These are phyloP conservation scores for Actinostola sp. DNA, from an alignment of 92 coral and sea anemone genomes.

Conservation along the genomic window DNA sequence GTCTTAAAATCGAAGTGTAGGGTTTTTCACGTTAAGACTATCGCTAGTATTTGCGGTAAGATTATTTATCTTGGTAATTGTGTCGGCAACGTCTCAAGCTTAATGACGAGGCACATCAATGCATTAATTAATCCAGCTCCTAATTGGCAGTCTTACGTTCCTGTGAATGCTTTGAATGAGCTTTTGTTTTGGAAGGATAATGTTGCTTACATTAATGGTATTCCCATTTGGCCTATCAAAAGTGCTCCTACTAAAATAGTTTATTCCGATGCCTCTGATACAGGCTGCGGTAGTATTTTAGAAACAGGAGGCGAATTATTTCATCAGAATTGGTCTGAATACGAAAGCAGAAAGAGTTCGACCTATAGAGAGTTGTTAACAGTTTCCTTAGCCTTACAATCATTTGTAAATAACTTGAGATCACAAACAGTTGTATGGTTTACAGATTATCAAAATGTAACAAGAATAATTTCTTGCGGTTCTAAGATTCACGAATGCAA, in stretches of 20 bases:
- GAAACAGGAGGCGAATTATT: conserved; percentile 47
- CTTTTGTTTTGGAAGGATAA: conserved; percentile 30
- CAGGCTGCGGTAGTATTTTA: conserved; percentile 29
- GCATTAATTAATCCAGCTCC: conserved; percentile 24
- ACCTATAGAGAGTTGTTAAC: conserved; percentile 56
- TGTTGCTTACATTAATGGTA: conserved; percentile 13
- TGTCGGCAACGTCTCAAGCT: conserved; percentile 30
- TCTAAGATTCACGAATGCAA: conserved; percentile 48
- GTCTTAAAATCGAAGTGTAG: not conserved
- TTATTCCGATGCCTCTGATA: conserved; percentile 35
- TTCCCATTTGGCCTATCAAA: conserved; percentile 4
- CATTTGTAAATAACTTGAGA: conserved; percentile 25
- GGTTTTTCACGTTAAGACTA: not conserved
- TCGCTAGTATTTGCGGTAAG: conserved; percentile 49
- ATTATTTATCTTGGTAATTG: conserved; percentile 50
- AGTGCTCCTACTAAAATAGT: conserved; percentile 17
- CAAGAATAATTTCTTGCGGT: conserved; percentile 32
- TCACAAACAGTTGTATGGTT: conserved; percentile 45
- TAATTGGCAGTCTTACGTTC: conserved; percentile 23
- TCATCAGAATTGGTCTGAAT: conserved; percentile 66
- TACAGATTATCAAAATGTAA: conserved; percentile 49
- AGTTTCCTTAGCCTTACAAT: conserved; percentile 40
- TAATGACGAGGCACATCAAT: conserved; percentile 47
- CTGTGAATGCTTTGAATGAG: conserved; percentile 20
- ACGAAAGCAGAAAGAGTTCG: conserved; percentile 33